Percentiles rank a stretch among this genome's conserved stretches.
Conservation (phyloP, 2,888 invertebrate genomes). For the Drosophila planitibia region DNA sequence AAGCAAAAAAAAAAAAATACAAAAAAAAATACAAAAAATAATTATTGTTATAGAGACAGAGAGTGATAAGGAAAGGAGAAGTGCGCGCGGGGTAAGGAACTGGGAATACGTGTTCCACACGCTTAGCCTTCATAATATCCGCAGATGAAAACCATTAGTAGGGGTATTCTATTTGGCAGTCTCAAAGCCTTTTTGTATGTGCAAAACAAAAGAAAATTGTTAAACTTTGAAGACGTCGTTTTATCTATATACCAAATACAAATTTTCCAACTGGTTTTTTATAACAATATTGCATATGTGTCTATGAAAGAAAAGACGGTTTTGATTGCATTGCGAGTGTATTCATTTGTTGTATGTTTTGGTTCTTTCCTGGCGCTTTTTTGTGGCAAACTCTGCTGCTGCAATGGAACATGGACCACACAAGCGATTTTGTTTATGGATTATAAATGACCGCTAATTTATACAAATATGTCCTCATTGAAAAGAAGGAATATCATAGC, state of each 20-base stretch:
- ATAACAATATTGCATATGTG: constrained; percentile 26
- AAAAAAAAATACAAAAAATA: neutral
- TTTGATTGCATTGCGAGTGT: constrained; percentile 22
- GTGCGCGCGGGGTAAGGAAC: constrained; percentile 1
- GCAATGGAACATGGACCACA: neutral
- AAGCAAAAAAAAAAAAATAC: neutral
- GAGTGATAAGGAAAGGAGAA: constrained; percentile 6
- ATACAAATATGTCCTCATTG: neutral
- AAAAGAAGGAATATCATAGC: neutral
- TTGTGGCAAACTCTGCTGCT: constrained; percentile 26
- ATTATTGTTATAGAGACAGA: constrained; percentile 1
- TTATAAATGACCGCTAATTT: constrained; percentile 7
- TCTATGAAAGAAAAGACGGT: constrained; percentile 7
- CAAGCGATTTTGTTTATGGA: neutral
- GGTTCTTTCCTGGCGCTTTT: constrained; percentile 6
- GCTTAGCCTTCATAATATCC: constrained; percentile 48
- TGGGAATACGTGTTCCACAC: constrained; percentile 27
- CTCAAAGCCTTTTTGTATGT: constrained; percentile 30
- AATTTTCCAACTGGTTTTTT: constrained; percentile 35
- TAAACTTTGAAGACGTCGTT: constrained; percentile 36
- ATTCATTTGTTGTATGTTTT: constrained; percentile 3
- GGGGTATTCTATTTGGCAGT: constrained; percentile 49
- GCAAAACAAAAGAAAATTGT: constrained; percentile 21
- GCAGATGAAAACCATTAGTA: constrained; percentile 46
- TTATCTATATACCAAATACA: constrained; percentile 34